These are phyloP conservation scores for Griposia aprilina DNA, from an alignment of 2,888 invertebrate genomes.

Conservation along the genomic window DNA sequence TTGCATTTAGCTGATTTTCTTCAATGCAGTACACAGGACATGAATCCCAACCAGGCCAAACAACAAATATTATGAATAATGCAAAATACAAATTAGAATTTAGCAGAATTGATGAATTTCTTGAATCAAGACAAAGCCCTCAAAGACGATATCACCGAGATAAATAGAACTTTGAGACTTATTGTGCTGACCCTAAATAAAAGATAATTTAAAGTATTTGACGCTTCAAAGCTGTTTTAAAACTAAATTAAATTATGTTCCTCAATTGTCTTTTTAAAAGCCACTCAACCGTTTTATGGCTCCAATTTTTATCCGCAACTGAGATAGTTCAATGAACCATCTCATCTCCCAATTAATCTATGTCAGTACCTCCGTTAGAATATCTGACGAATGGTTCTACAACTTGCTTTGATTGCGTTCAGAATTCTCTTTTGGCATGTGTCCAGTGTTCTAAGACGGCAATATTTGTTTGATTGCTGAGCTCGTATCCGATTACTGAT, in stretches of 20 bases:
- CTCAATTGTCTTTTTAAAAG: constrained; percentile 1
- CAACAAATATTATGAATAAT: neutral
- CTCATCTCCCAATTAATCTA: constrained; percentile 55
- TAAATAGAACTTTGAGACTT: neutral
- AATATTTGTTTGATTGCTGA: constrained; percentile 58
- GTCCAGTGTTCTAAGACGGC: constrained; percentile 49
- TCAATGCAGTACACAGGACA: neutral
- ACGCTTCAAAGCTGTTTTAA: neutral
- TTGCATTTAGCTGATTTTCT: constrained; percentile 26
- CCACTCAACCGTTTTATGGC: neutral
- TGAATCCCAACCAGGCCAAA: neutral
- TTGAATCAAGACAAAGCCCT: neutral
- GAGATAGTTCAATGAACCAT: constrained; percentile 12
- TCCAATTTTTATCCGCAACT: neutral
- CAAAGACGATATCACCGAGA: too few species aligned
- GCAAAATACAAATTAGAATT: neutral
- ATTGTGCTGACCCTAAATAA: neutral
- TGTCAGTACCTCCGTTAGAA: constrained; percentile 47
- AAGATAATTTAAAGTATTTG: neutral
- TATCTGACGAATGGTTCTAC: constrained; percentile 68
- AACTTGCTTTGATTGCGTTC: constrained; percentile 64
- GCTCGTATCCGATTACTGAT: constrained; percentile 53
- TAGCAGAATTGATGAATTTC: neutral
- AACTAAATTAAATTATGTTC: neutral
- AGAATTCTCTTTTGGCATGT: constrained; percentile 60